Conservation (phyloP, 2,888 invertebrate species). For the Hyppa rectilinea region DNA sequence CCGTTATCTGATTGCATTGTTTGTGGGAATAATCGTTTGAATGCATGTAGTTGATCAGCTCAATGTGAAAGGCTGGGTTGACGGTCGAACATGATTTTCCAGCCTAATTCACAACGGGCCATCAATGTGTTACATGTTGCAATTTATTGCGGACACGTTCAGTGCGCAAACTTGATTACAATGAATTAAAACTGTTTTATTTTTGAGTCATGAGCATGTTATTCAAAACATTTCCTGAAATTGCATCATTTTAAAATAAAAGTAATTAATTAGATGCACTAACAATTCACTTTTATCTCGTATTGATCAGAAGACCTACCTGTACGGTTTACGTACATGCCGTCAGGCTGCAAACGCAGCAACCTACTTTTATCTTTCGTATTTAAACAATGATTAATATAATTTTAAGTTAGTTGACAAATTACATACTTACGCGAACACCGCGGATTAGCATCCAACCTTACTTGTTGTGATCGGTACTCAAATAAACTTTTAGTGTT, state of each 20-base stretch:
- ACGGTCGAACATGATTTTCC: constrained; percentile 81
- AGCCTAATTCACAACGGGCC: constrained; percentile 81
- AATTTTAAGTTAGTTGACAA: too few relatives aligned
- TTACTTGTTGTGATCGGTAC: too few relatives aligned
- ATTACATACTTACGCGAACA: too few relatives aligned
- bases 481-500: too few relatives aligned
- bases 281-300: constrained; percentile 1
- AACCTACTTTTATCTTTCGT: too few relatives aligned
- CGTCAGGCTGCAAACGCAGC: too few relatives aligned
- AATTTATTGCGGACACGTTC: constrained; percentile 77
- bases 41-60: constrained; percentile 70
- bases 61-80: constrained; percentile 82
- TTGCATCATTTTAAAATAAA: constrained; percentile 45
- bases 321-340: too few relatives aligned
- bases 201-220: constrained; percentile 59
- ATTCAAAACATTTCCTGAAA: constrained; percentile 58
- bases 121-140: constrained; percentile 74
- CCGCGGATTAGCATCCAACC: too few relatives aligned
- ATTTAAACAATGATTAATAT: too few relatives aligned
- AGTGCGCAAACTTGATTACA: constrained; percentile 74
- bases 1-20: constrained; percentile 79
- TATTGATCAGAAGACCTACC: constrained; percentile 15
- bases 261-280: constrained; percentile 1
- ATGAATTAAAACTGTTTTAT: constrained; percentile 68
- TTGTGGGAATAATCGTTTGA: constrained; percentile 72